Conservation (phyloP, 2,888 invertebrate genomes). For the Drosophila recens region DNA sequence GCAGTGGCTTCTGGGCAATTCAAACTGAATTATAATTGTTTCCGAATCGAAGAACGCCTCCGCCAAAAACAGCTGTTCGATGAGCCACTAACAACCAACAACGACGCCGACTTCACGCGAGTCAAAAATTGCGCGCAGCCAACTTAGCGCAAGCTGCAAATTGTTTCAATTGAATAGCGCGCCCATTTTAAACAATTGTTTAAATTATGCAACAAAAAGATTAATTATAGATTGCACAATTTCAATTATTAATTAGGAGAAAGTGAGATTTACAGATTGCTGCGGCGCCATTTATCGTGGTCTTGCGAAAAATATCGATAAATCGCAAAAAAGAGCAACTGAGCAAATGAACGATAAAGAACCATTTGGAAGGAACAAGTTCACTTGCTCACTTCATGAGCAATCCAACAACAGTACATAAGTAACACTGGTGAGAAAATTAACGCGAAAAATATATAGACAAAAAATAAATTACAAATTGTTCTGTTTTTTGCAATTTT, state of each 20-base stretch:
- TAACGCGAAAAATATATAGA: conserved; percentile 28
- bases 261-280: too few species aligned
- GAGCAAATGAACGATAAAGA: too few species aligned
- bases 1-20: conserved; percentile 22
- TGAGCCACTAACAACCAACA: conserved; percentile 15
- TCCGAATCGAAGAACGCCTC: conserved; percentile 68
- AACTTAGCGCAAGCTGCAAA: too few species aligned
- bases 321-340: too few species aligned
- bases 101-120: conserved; percentile 30
- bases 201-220: too few species aligned
- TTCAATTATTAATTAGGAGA: too few species aligned
- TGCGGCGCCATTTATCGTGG: too few species aligned
- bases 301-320: background rate
- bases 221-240: too few species aligned
- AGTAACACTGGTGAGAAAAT: conserved; percentile 54
- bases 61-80: conserved; percentile 65
- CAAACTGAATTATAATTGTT: conserved; percentile 50
- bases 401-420: conserved; percentile 3
- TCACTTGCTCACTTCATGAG: too few species aligned
- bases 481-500: conserved; percentile 17
- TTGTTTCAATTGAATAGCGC: too few species aligned
- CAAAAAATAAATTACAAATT: conserved; percentile 34
- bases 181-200: too few species aligned
- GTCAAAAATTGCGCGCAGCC: conserved; percentile 29
- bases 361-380: too few species aligned